phyloP scores from a whole-genome alignment of 2,113 vertebrate genomes.

The Mesitornis unicolor region DNA sequence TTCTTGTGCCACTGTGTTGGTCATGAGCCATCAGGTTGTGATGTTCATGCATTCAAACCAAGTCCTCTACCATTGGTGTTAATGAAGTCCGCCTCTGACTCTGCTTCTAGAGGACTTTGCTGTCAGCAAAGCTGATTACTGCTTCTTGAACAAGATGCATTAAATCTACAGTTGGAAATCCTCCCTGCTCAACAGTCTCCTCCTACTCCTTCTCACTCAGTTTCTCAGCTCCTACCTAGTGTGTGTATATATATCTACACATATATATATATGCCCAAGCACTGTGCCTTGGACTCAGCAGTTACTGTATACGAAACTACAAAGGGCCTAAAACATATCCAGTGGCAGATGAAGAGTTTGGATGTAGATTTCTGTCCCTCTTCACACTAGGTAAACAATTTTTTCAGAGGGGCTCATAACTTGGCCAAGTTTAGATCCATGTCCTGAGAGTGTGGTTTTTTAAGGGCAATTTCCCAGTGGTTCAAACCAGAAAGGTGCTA shows the following conservation, averaged over 20 bases:
- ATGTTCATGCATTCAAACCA: background rate
- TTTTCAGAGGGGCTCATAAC: background rate
- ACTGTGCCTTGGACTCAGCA: background rate
- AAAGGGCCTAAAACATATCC: background rate
- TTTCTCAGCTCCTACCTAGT: background rate
- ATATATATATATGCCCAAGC: background rate
- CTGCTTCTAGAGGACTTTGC: background rate
- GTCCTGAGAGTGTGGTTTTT: background rate
- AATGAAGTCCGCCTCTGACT: background rate
- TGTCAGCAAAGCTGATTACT: background rate
- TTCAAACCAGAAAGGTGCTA: background rate
- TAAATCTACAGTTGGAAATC: background rate
- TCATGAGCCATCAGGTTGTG: background rate
- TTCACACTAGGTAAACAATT: background rate
- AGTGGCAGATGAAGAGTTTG: background rate
- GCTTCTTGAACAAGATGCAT: background rate
- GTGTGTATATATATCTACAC: background rate
- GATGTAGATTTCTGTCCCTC: background rate
- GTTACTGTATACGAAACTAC: background rate
- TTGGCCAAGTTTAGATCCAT: background rate
- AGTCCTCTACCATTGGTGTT: background rate
- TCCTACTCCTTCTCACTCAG: background rate
- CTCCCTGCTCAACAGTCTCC: background rate
- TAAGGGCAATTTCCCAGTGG: background rate
- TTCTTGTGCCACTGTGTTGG: accelerated